Evolutionary conservation across 1,140 invertebrate species (phyloP).

Genomic region (Frieseomelitta varia): DNA sequence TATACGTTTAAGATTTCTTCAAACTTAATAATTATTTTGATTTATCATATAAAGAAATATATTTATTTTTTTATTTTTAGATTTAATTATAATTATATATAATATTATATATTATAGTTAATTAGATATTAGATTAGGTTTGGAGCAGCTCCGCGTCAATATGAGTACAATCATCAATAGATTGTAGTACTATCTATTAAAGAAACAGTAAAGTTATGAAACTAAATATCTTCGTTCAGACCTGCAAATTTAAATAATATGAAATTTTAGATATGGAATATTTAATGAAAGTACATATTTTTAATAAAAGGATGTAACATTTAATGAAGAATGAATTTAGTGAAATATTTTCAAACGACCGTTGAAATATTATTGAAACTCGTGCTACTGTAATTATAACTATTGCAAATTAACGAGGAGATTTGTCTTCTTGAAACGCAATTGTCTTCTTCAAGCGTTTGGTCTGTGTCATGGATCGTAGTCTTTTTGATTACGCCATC

Average conservation of each 20-base stretch:
- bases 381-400: neutral
- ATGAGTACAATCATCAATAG: neutral
- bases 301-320: too few species aligned
- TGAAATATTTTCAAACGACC: neutral
- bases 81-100: neutral
- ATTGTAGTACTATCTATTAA: neutral
- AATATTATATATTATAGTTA: too few species aligned
- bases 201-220: neutral
- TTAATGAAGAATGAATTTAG: neutral
- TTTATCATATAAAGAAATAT: neutral
- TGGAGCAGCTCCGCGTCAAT: neutral
- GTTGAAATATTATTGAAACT: neutral
- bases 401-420: neutral
- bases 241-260: neutral
- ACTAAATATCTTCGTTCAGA: neutral
- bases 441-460: conserved; percentile 12
- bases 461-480: conserved; percentile 65
- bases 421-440: neutral
- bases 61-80: neutral
- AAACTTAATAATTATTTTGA: neutral
- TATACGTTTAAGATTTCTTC: neutral
- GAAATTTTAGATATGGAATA: neutral
- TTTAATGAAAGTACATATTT: neutral
- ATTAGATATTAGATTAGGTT: neutral
- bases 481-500: conserved; percentile 67